These are phyloP conservation scores for Rhabdophis nuchalis DNA, from an alignment of 2,797 vertebrate species.

Conservation along the genomic window DNA sequence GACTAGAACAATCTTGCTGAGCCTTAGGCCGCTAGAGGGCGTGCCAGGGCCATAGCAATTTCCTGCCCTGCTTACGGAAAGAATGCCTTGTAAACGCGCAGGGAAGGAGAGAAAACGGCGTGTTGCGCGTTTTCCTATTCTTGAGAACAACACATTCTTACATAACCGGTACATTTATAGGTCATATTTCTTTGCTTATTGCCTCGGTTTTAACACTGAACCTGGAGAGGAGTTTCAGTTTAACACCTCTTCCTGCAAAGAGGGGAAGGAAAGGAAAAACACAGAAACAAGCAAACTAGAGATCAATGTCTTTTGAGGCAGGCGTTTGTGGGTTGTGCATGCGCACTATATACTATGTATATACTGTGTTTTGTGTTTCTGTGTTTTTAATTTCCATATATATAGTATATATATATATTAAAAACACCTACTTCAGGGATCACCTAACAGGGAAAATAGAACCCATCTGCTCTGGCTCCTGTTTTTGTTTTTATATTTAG, in stretches of 20 bases:
- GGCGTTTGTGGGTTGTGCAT: not conserved
- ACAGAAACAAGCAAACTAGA: not conserved
- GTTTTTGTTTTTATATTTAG: not conserved
- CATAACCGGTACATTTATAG: not conserved
- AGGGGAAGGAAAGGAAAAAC: not conserved
- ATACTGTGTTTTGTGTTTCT: not conserved
- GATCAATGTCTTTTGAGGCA: not conserved
- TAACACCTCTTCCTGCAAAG: not conserved
- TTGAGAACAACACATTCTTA: not conserved
- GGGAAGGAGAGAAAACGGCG: rapidly evolving
- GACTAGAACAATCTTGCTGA: conserved; percentile 3
- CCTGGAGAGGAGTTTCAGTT: not conserved
- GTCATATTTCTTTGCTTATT: not conserved
- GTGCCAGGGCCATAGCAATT: conserved; percentile 43
- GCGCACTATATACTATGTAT: not conserved
- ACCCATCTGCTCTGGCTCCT: conserved; percentile 46
- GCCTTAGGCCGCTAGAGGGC: conserved; percentile 54
- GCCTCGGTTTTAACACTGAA: not conserved
- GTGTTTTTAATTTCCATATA: too few species aligned
- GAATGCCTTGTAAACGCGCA: rapidly evolving
- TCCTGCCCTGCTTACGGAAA: not conserved
- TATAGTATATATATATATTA: not conserved
- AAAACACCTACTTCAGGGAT: conserved; percentile 32
- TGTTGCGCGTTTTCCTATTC: not conserved
- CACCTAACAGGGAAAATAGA: conserved; percentile 16